Percentiles rank a stretch among this genome's conserved stretches.
These are phyloP conservation scores for Zelostemma sp. DNA, from an alignment of 1,140 invertebrate species.

Conservation along the genomic window DNA sequence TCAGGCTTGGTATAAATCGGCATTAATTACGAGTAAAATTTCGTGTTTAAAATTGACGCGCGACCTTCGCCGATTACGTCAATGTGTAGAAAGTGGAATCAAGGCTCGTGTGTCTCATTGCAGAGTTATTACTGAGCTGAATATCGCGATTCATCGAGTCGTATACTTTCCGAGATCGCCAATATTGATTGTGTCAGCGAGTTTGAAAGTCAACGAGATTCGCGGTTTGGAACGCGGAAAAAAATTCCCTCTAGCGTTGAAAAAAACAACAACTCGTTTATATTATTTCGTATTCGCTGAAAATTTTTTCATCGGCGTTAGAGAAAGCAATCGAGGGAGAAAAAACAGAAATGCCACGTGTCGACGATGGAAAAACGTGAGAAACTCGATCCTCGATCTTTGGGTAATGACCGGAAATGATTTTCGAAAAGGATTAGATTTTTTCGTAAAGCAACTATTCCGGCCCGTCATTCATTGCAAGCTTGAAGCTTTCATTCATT, in stretches of 20 bases:
- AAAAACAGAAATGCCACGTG: neutral
- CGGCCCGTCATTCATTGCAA: no score
- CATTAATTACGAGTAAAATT: no score
- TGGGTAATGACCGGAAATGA: no score
- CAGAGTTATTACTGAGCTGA: conserved; percentile 36
- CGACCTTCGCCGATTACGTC: conserved; percentile 46
- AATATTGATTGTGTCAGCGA: conserved; percentile 41
- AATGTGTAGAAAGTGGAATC: conserved; percentile 40
- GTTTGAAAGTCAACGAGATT: conserved; percentile 36
- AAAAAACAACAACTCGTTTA: conserved; percentile 8
- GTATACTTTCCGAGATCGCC: conserved; percentile 33
- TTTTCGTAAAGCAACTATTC: no score
- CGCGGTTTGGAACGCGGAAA: conserved; percentile 40
- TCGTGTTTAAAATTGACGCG: conserved; percentile 29
- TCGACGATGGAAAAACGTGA: no score
- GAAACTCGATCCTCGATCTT: no score
- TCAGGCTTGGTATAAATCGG: no score
- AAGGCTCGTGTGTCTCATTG: conserved; percentile 38
- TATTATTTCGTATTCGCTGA: neutral
- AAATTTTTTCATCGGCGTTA: neutral
- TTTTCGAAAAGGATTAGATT: no score
- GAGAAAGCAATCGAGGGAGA: no score
- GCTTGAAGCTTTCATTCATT: no score
- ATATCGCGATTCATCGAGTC: conserved; percentile 37
- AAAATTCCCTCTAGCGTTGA: conserved; percentile 11